Conservation (phyloP, 2,797 vertebrate species). For the Melanotaenia nigrans region DNA sequence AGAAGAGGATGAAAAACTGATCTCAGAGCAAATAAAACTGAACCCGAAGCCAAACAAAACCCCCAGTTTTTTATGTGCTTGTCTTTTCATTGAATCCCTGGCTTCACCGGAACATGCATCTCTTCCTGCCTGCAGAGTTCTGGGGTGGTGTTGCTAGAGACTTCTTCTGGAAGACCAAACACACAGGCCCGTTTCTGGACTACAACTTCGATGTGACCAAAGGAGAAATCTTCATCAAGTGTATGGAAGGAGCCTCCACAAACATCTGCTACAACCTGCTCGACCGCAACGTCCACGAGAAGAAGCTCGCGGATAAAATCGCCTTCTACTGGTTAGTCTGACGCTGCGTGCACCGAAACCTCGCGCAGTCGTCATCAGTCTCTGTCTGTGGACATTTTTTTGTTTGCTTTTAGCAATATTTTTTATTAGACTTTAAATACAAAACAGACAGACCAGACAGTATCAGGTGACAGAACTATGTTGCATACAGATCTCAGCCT, state of each 20-base stretch:
- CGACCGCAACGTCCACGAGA: slow-evolving; percentile 90
- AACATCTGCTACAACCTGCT: slow-evolving; percentile 98
- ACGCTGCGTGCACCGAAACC: background rate
- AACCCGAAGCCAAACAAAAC: too few species aligned
- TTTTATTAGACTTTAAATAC: too few species aligned
- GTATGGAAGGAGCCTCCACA: slow-evolving; percentile 95
- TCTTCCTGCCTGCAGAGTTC: slow-evolving; percentile 83
- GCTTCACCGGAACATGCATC: background rate
- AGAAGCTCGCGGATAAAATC: slow-evolving; percentile 91
- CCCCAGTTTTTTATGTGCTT: too few species aligned
- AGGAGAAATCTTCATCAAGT: slow-evolving; percentile 93
- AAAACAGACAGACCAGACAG: too few species aligned
- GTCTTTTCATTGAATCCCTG: too few species aligned
- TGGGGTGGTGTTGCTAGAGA: slow-evolving; percentile 93
- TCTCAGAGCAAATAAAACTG: too few species aligned
- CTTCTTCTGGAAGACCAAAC: slow-evolving; percentile 93
- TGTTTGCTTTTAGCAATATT: too few species aligned
- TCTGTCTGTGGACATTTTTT: too few species aligned
- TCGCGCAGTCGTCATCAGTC: too few species aligned
- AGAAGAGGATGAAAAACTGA: too few species aligned
- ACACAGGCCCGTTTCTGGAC: slow-evolving; percentile 86
- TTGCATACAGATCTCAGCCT: too few species aligned
- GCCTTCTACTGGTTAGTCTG: slow-evolving; percentile 93
- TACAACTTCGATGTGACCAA: slow-evolving; percentile 98
- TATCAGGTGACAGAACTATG: too few species aligned